Evolutionary conservation across 2,797 vertebrate species (phyloP), one percentile per base, ranked within the genome.

Genomic region (Ataeniobius toweri): DNA sequence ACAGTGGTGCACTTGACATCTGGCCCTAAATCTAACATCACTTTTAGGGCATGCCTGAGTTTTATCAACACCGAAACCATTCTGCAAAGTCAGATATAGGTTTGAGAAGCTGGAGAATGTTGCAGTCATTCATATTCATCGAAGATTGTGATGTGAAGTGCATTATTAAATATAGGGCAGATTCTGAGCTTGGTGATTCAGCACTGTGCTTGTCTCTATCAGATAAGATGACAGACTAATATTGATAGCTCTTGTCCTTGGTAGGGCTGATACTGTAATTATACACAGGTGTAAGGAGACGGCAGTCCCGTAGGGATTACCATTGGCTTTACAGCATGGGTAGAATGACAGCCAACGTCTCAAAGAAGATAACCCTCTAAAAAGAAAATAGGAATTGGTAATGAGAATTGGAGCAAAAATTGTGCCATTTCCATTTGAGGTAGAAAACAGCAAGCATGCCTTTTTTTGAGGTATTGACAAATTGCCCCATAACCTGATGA

Each of bases 181-280:
- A 68, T 80, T 83, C 82, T 55, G 58, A 88, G 83, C 41, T 80
- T 81, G 89, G 86, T 78, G 87, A 94, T 90, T 93, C 93, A 94
- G 91, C 92, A 89, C 75, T 78, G 74, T 50, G 87, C 81, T 89
- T 80, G 91, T 92, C 93, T 91, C 84, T 86, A 92, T 93, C 88
- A 89, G 89, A 93, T 84, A 87, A 92, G 84, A 91, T 91, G 92
- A 89, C 89, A 91, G 91, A 90, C 83, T 89, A 82, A 89, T 92
- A 95, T 95, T 91, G 94, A 96, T 94, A 91, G 75, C 73, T 81
- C 87, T 81, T 84, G 92, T 93, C 92, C 92, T 94, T 93, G 90
- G 85, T 82, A 61, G 39, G 65, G 87, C 88, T 90, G 88, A 91
- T 92, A 93, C 89, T 89, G 90, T 93, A 93, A 22, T 77, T 65